A percentile compares a stretch with the other conserved stretches of the same genome.
Conservation (phyloP, 2,113 vertebrate genomes). For the Malaclemys terrapin region DNA sequence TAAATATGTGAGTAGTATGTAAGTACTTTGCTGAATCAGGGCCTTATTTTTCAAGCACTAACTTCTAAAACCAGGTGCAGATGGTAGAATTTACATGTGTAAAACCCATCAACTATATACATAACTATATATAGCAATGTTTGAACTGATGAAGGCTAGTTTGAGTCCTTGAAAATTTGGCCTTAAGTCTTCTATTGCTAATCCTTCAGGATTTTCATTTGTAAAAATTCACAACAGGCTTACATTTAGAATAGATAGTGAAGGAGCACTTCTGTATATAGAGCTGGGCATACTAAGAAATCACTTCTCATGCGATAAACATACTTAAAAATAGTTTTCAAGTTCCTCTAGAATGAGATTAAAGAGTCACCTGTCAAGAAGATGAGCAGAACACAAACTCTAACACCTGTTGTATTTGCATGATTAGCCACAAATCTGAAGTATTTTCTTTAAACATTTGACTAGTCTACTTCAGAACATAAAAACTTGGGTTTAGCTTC, state of each 20-base stretch:
- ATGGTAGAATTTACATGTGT: not conserved
- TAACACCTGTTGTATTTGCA: not conserved
- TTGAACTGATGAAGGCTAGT: not conserved
- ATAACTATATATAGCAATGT: not conserved
- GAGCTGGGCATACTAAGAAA: not conserved
- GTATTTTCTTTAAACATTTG: not conserved
- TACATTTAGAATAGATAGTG: not conserved
- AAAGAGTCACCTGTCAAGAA: not conserved
- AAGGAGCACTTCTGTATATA: not conserved
- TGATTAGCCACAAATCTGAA: not conserved
- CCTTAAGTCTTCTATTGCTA: not conserved
- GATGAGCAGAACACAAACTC: not conserved
- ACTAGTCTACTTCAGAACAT: not conserved
- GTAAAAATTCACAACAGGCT: not conserved
- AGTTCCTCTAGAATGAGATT: not conserved
- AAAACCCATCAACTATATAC: not conserved
- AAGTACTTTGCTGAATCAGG: not conserved
- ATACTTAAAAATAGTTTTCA: not conserved
- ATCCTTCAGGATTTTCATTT: not conserved
- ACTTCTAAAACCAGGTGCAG: not conserved
- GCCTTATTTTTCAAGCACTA: not conserved
- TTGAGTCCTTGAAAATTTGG: not conserved
- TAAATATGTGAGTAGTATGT: not conserved
- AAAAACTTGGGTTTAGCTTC: conserved; percentile 11
- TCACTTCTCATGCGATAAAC: not conserved